These are phyloP conservation scores for Macrosteles quadrilineatus DNA, from an alignment of 1,140 invertebrate genomes.

Conservation along the genomic window DNA sequence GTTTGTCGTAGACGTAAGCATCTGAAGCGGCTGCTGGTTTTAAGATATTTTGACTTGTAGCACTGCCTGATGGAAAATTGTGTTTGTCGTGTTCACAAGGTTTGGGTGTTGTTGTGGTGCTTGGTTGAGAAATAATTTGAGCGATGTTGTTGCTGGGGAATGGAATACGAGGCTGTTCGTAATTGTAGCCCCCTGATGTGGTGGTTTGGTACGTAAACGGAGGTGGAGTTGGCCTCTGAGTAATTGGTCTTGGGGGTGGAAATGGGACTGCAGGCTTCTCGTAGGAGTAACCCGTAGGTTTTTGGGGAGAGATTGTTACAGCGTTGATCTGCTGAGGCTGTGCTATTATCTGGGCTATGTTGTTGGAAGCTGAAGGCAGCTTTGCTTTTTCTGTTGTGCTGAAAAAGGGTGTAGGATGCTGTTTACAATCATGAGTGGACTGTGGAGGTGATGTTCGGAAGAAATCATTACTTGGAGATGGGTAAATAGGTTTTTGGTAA, in stretches of 20 bases:
- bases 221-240: not conserved
- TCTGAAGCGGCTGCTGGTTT: not conserved
- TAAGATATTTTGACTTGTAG: not conserved
- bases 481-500: no score
- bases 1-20: constrained; percentile 12
- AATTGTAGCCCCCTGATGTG: not conserved
- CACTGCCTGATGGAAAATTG: not conserved
- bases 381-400: not conserved
- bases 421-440: no score
- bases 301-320: not conserved
- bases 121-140: not conserved
- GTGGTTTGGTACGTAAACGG: not conserved
- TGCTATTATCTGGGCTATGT: not conserved
- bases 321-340: constrained; percentile 6
- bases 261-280: constrained; percentile 6
- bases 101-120: not conserved
- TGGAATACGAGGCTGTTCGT: constrained; percentile 6
- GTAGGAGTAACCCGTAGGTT: not conserved
- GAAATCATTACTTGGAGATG: no score
- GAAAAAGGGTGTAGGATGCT: no score
- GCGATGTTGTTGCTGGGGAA: constrained; percentile 15
- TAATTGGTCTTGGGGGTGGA: not conserved
- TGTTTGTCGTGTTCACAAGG: constrained; percentile 11
- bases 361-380: not conserved
- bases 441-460: no score